Conservation (phyloP, 2,888 invertebrate genomes). For the Drosophila maculinotata region DNA sequence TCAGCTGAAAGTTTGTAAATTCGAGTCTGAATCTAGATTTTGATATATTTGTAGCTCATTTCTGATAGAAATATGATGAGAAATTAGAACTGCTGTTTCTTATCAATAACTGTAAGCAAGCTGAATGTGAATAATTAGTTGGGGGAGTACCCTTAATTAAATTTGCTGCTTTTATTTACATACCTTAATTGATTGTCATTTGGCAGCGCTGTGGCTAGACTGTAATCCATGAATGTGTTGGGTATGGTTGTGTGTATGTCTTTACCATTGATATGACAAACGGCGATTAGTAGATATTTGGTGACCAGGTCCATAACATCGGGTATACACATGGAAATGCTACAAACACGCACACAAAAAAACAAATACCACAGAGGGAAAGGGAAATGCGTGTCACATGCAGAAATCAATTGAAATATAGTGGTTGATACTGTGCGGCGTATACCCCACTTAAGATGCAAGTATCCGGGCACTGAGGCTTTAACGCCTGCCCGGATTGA, state of each 20-base stretch:
- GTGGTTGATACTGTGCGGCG: no score
- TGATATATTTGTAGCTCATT: no score
- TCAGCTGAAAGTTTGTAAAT: no score
- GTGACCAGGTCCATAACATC: slow-evolving; percentile 84
- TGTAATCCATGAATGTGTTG: slow-evolving; percentile 82
- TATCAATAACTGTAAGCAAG: background rate
- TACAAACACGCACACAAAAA: slow-evolving; percentile 45
- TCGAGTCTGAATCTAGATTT: no score
- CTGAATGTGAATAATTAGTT: background rate
- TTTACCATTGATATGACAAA: slow-evolving; percentile 84
- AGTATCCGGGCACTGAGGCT: no score
- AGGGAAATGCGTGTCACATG: slow-evolving; percentile 17
- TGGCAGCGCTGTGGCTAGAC: slow-evolving; percentile 84
- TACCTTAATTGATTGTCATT: slow-evolving; percentile 85
- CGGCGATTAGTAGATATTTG: slow-evolving; percentile 84
- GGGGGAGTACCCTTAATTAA: no score
- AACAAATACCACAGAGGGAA: slow-evolving; percentile 11
- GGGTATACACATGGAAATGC: slow-evolving; percentile 84
- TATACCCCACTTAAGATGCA: no score
- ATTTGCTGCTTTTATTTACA: no score
- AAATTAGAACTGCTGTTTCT: background rate
- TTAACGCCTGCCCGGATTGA: no score
- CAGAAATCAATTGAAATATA: background rate
- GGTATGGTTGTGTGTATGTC: slow-evolving; percentile 82
- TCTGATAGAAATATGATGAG: background rate